phyloP scores from a whole-genome alignment of 2,113 vertebrate species.

The Sinocyclocheilus maitianheensis region DNA sequence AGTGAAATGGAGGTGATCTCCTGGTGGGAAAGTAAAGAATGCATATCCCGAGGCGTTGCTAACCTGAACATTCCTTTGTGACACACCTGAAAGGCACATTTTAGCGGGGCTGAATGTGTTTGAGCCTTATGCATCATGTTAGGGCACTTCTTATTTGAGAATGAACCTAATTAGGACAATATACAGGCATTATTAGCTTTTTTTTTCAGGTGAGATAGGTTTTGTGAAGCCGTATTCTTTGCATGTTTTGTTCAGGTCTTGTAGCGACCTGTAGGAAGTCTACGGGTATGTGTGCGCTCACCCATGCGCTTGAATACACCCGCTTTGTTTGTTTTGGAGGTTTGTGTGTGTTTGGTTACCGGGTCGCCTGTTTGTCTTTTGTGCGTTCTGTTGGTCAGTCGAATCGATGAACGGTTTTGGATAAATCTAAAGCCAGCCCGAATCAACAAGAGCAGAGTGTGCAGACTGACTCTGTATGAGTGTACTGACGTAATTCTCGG shows the following conservation, averaged over 20 bases:
- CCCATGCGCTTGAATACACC: background rate
- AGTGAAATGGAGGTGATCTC: background rate
- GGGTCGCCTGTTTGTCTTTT: background rate
- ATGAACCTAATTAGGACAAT: background rate
- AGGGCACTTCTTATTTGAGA: background rate
- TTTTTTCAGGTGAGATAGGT: background rate
- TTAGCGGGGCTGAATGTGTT: background rate
- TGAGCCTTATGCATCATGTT: background rate
- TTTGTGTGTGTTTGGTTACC: constrained; percentile 16
- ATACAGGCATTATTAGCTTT: background rate
- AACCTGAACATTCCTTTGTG: constrained; percentile 16
- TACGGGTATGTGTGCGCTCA: background rate
- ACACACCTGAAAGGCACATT: background rate
- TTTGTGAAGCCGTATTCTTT: background rate
- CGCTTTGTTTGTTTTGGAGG: constrained; percentile 17
- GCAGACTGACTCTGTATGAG: background rate
- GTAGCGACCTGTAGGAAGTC: constrained; percentile 21
- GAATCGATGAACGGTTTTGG: background rate
- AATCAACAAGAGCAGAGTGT: background rate
- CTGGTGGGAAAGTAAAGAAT: constrained; percentile 2
- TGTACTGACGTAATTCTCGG: background rate
- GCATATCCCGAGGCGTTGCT: constrained; percentile 2
- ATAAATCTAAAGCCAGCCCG: background rate
- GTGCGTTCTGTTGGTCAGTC: background rate
- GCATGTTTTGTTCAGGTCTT: constrained; percentile 22